phyloP scores from a whole-genome alignment of 2,888 invertebrate species.

The Patella pellucida region DNA sequence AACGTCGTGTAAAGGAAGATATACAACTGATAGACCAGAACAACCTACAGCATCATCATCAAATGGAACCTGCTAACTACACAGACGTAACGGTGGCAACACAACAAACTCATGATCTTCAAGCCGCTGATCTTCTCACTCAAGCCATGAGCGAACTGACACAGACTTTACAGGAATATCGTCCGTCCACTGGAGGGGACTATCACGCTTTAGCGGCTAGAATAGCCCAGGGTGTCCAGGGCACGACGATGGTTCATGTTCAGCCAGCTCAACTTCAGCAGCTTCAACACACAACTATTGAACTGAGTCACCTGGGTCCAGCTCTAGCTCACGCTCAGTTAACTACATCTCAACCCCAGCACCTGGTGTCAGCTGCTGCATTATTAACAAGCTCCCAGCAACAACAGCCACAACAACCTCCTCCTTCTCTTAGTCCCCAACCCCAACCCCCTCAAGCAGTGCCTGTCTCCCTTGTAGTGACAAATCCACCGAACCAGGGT shows the following conservation, averaged over 20 bases:
- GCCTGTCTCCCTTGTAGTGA: conserved; percentile 28
- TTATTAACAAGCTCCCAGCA: conserved; percentile 6
- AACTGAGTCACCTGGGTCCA: conserved; percentile 56
- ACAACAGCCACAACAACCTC: neutral
- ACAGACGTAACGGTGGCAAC: conserved; percentile 29
- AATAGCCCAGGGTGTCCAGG: conserved; percentile 17
- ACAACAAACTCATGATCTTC: conserved; percentile 36
- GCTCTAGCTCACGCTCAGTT: conserved; percentile 52
- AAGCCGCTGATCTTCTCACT: conserved; percentile 70
- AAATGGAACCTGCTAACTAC: conserved; percentile 24
- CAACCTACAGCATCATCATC: conserved; percentile 20
- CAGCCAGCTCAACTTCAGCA: conserved; percentile 41
- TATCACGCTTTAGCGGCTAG: conserved; percentile 17
- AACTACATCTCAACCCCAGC: conserved; percentile 18
- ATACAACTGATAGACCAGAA: conserved; percentile 10
- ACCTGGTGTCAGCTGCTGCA: conserved; percentile 15
- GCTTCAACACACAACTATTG: conserved; percentile 53
- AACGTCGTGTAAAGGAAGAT: conserved; percentile 33
- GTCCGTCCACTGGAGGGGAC: conserved; percentile 26
- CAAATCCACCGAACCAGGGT: conserved; percentile 23
- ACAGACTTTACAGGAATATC: conserved; percentile 58
- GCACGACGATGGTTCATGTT: conserved; percentile 47
- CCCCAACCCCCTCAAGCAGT: conserved; percentile 26
- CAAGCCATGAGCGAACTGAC: conserved; percentile 72
- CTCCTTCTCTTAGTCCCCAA: conserved; percentile 24